Conservation (phyloP, 1,140 invertebrate genomes). For the Lepidurus couesii region DNA sequence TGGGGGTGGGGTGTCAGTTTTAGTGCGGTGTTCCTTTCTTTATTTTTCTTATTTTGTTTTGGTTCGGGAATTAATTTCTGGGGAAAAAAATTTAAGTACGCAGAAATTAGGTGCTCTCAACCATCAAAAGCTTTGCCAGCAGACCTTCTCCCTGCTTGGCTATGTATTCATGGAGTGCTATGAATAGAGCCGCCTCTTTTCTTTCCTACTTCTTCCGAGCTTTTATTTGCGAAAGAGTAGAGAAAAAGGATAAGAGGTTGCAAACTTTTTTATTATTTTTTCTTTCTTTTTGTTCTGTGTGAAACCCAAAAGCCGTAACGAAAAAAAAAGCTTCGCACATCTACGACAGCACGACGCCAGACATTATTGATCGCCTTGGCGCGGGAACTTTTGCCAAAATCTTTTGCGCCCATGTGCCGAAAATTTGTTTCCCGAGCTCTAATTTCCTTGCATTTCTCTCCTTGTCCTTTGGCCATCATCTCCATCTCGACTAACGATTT, state of each 20-base stretch:
- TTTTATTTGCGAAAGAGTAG: not conserved
- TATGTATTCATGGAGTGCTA: slow-evolving; percentile 15
- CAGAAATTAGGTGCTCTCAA: not conserved
- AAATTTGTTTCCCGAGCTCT: not conserved
- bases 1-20: not conserved
- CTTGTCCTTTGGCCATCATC: not conserved
- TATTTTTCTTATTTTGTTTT: too few species aligned
- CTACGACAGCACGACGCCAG: slow-evolving; percentile 16
- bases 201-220: not conserved
- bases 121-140: not conserved
- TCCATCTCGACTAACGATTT: slow-evolving; percentile 3
- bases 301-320: not conserved
- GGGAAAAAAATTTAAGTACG: not conserved
- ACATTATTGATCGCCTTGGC: slow-evolving; percentile 4
- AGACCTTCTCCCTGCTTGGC: not conserved
- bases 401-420: not conserved
- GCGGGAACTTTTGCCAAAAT: not conserved
- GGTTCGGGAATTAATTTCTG: too few species aligned
- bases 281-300: not conserved
- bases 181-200: slow-evolving; percentile 5
- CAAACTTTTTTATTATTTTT: not conserved
- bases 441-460: not conserved
- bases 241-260: not conserved
- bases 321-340: slow-evolving; percentile 2
- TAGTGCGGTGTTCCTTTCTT: too few species aligned